Percentiles rank a stretch among this genome's conserved stretches.
These are phyloP conservation scores for Drosophila carrolli DNA, from an alignment of 1,140 invertebrate species.

Conservation along the genomic window DNA sequence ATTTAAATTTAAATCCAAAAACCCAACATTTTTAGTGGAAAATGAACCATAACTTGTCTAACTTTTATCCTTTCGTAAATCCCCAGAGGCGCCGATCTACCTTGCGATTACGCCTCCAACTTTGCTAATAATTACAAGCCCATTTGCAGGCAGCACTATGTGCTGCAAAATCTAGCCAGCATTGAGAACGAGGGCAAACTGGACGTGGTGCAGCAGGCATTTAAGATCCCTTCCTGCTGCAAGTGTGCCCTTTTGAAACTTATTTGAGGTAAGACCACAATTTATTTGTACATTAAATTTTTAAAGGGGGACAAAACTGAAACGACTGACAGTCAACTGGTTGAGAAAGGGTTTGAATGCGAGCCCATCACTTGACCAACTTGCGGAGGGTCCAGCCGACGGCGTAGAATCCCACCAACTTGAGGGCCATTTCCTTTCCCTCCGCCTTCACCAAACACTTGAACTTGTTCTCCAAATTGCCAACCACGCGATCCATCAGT, in stretches of 20 bases:
- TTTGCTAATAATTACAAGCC: slow-evolving; percentile 86
- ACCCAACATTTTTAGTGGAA: too few relatives aligned
- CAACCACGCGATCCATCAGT: slow-evolving; percentile 52
- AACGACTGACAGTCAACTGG: background rate
- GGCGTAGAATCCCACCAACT: slow-evolving; percentile 69
- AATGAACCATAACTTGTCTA: background rate
- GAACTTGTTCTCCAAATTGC: slow-evolving; percentile 52
- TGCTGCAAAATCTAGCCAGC: slow-evolving; percentile 58
- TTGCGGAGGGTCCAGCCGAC: slow-evolving; percentile 67
- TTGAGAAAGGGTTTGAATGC: background rate
- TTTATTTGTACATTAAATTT: slow-evolving; percentile 51
- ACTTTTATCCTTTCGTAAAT: background rate
- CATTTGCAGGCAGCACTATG: slow-evolving; percentile 88
- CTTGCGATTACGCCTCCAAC: slow-evolving; percentile 77
- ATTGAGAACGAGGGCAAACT: slow-evolving; percentile 41
- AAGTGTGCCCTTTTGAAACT: slow-evolving; percentile 85
- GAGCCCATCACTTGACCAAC: slow-evolving; percentile 50
- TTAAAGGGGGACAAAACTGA: background rate
- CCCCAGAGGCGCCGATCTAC: slow-evolving; percentile 60
- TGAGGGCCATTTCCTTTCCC: slow-evolving; percentile 59
- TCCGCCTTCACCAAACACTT: slow-evolving; percentile 51
- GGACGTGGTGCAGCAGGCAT: slow-evolving; percentile 68
- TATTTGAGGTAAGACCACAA: slow-evolving; percentile 54
- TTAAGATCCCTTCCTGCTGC: slow-evolving; percentile 88
- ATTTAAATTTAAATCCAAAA: too few relatives aligned